Conservation (phyloP, 2,113 vertebrate species). For the Esox niger region DNA sequence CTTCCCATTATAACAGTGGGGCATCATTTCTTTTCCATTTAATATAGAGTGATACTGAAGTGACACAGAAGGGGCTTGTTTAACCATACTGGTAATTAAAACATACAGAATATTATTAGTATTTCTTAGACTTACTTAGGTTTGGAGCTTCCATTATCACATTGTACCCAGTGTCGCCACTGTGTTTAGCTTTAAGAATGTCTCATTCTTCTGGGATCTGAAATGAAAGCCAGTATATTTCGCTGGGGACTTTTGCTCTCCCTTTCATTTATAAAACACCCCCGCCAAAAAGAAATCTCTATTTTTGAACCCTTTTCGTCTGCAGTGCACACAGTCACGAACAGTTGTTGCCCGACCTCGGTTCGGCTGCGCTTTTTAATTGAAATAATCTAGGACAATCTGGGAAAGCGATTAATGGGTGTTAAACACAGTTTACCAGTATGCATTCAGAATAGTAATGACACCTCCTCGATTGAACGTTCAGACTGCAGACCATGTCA, state of each 20-base stretch:
- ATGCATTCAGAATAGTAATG: not conserved
- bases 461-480: not conserved
- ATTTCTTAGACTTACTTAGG: constrained; percentile 62
- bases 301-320: not conserved
- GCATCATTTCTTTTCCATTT: not conserved
- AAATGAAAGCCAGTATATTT: constrained; percentile 53
- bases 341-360: constrained; percentile 3
- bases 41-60: constrained; percentile 14
- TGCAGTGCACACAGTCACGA: not conserved
- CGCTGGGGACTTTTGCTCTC: constrained; percentile 23
- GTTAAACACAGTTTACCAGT: not conserved
- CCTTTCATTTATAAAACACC: constrained; percentile 31
- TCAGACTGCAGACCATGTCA: not conserved
- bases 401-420: not conserved
- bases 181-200: constrained; percentile 53
- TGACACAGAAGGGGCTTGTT: constrained; percentile 32
- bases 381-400: not conserved
- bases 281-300: not conserved
- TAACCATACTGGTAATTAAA: constrained; percentile 48
- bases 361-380: constrained; percentile 12
- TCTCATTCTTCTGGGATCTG: constrained; percentile 49
- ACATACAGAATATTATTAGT: constrained; percentile 59
- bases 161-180: constrained; percentile 28
- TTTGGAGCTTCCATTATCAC: constrained; percentile 50
- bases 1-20: not conserved